These are phyloP conservation scores for Mustelus asterias DNA, from an alignment of 2,113 vertebrate species.

Conservation along the genomic window DNA sequence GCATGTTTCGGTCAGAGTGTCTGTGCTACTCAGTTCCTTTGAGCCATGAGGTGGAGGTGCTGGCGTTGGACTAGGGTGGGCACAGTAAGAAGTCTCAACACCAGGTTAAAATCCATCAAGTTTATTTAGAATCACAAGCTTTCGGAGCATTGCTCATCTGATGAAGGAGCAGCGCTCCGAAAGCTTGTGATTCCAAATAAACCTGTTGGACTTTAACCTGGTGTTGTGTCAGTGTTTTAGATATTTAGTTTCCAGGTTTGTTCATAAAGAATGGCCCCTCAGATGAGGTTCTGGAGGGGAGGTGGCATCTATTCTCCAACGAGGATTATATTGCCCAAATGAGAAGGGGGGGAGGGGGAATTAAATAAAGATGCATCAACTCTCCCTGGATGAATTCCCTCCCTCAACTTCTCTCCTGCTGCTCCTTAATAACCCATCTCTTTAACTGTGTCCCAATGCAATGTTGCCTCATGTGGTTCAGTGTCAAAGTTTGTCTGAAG, in stretches of 20 bases:
- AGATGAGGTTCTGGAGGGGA: background rate
- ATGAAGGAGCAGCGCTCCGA: too few species aligned
- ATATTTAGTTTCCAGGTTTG: background rate
- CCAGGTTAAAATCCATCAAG: too few species aligned
- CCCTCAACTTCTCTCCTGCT: background rate
- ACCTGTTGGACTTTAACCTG: too few species aligned
- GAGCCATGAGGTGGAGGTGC: too few species aligned
- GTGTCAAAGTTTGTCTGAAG: background rate
- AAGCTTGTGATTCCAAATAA: too few species aligned
- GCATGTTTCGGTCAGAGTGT: too few species aligned
- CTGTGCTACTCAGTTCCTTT: too few species aligned
- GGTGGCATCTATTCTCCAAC: background rate
- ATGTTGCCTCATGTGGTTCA: background rate
- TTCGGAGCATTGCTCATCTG: too few species aligned
- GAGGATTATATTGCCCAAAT: background rate
- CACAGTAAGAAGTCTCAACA: too few species aligned
- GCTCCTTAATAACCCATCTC: background rate
- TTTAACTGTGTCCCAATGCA: background rate
- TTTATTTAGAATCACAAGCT: too few species aligned
- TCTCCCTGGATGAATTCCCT: background rate
- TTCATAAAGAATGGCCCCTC: background rate
- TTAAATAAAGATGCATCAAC: too few species aligned
- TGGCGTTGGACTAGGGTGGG: too few species aligned
- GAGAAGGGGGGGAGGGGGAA: background rate
- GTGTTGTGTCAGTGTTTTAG: background rate